Percentiles rank a stretch among this genome's conserved stretches.
These are phyloP conservation scores for Linurgus olivaceus DNA, from an alignment of 2,797 vertebrate species.

Conservation along the genomic window DNA sequence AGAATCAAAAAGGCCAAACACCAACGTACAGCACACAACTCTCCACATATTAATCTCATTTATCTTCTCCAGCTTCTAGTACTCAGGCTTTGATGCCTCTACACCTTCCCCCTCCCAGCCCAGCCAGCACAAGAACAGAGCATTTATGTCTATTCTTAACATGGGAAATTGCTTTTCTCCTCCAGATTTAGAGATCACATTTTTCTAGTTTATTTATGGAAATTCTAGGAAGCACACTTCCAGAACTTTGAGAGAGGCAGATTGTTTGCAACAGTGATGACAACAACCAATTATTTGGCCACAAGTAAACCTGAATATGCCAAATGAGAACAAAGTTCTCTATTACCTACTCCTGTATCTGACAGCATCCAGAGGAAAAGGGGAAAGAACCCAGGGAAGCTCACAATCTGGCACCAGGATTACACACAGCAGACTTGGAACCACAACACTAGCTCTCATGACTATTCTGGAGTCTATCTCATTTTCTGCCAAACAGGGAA, in stretches of 20 bases:
- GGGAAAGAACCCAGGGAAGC: background rate
- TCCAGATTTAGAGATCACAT: background rate
- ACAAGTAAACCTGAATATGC: background rate
- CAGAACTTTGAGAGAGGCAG: background rate
- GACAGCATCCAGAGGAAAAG: background rate
- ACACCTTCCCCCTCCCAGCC: rapidly evolving
- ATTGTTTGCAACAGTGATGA: background rate
- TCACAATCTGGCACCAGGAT: background rate
- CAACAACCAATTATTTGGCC: background rate
- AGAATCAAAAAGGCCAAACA: background rate
- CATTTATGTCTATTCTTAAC: background rate
- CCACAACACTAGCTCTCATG: background rate
- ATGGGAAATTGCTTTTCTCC: background rate
- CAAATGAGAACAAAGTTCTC: background rate
- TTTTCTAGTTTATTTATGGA: background rate
- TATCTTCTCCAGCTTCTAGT: background rate
- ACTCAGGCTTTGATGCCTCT: background rate
- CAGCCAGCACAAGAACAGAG: background rate
- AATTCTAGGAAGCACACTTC: background rate
- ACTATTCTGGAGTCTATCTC: background rate
- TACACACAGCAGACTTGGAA: background rate
- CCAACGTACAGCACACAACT: background rate
- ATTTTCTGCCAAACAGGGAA: background rate
- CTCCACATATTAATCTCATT: background rate
- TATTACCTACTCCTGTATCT: background rate